Base-by-base conservation (phyloP, 1,140 invertebrate species). In the Paralvinella palmiformis region DNA sequence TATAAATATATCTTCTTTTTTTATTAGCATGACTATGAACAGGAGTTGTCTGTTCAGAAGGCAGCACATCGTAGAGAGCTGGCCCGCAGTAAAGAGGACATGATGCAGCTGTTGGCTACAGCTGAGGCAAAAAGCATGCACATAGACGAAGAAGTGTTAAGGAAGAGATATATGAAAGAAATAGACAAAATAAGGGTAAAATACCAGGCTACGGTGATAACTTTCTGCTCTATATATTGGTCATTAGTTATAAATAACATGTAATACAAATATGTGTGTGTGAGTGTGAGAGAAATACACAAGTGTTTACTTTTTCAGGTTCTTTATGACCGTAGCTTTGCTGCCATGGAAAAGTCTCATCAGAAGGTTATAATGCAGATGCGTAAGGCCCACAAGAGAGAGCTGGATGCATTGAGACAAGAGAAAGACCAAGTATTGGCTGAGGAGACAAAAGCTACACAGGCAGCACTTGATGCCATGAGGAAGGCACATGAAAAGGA, bases 401-500 rank as follows among this genome's bases (percentile, higher is more conserved):
- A 94, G 75, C 71, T 90, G 29, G 86, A 88, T 59, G 84, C 85
- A 64, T 79, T 90, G 50, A 63, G 86, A 77, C 80, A 88, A 36
- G 91, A 93, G 71, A 93, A 94, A 75, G 91, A 94, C 74, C 90
- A 91, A 69, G 91, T 90, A 3, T 76, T 94, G 32, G 90, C 89
- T 17, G 91, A 94, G 78, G 91, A 94, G 81, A 93, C 91, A 5
- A 89, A 92, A 77, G 83, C 83, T 6, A 84, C 83, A 6, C 67
- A 82, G 35, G 79, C 81, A 66, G 92, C 92, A 17, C 79, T 96
- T 59, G 92, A 96, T 78, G 91, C 91, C 3, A 93, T 96, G 88
- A 85, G 91, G 44, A 93, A 94, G 78, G 91, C 91, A 1, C 92
- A 96, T 77, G 90, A 94, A 80, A 89, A 88, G 67, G 92, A 96